Evolutionary conservation across 2,797 vertebrate species (phyloP).

Genomic region (Meda fulgida): DNA sequence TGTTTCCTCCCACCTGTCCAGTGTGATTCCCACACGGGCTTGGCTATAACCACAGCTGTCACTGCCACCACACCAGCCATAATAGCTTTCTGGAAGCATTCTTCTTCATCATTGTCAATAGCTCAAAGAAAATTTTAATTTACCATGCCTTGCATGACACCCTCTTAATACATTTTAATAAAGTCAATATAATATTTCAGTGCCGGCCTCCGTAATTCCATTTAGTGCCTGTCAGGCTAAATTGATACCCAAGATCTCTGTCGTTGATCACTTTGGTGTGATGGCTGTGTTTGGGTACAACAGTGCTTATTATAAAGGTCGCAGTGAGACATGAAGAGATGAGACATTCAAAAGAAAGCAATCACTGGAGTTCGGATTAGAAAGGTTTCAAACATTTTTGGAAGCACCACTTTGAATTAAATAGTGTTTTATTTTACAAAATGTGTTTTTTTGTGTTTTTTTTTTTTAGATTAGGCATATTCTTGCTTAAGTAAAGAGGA

Average conservation of each 20-base stretch:
- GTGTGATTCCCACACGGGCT: slow-evolving; percentile 19
- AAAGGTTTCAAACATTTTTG: neutral
- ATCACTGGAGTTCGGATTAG: neutral
- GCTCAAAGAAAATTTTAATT: slow-evolving; percentile 54
- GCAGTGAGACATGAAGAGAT: neutral
- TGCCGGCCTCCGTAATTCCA: slow-evolving; percentile 51
- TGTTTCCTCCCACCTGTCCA: slow-evolving; percentile 27
- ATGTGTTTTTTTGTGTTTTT: too few relatives aligned
- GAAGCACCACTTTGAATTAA: neutral
- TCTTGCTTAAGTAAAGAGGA: too few relatives aligned
- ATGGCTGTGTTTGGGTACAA: slow-evolving; percentile 21
- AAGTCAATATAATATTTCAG: slow-evolving; percentile 59
- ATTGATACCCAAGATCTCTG: slow-evolving; percentile 49
- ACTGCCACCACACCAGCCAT: slow-evolving; percentile 35
- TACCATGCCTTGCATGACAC: slow-evolving; percentile 50
- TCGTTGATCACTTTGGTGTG: slow-evolving; percentile 35
- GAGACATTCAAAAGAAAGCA: neutral
- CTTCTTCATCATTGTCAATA: slow-evolving; percentile 61
- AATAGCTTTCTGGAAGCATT: slow-evolving; percentile 48
- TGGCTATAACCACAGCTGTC: slow-evolving; percentile 40
- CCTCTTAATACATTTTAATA: slow-evolving; percentile 59
- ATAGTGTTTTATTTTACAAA: neutral
- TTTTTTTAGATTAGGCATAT: neutral
- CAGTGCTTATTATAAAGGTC: slow-evolving; percentile 18
- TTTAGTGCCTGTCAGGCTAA: slow-evolving; percentile 56